Conservation (phyloP, 2,113 vertebrate species). For the Limanda limanda region DNA sequence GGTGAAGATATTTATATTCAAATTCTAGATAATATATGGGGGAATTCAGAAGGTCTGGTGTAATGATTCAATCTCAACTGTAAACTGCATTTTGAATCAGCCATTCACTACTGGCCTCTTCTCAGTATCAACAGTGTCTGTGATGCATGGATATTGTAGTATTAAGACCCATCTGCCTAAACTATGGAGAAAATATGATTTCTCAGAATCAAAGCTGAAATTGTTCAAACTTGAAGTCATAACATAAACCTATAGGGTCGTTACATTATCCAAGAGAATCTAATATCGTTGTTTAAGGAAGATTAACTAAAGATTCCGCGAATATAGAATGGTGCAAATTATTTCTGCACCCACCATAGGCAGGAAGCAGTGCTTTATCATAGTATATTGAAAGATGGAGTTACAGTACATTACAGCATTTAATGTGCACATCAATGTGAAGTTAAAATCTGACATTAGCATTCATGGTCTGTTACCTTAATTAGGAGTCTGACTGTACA, state of each 20-base stretch:
- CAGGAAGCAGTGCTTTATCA: neutral
- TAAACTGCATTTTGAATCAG: neutral
- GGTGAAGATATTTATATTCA: neutral
- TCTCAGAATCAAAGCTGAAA: neutral
- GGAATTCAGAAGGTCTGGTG: neutral
- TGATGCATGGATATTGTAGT: neutral
- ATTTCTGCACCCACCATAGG: neutral
- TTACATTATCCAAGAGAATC: too few species aligned
- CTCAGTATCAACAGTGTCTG: neutral
- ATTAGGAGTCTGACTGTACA: slow-evolving; percentile 23
- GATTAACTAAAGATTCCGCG: neutral
- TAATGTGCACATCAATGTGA: neutral
- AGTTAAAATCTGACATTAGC: slow-evolving; percentile 16
- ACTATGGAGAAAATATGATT: too few species aligned
- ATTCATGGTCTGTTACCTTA: slow-evolving; percentile 28
- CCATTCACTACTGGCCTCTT: neutral
- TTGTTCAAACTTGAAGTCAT: neutral
- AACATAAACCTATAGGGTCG: neutral
- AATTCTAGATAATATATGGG: neutral
- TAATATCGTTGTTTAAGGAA: too few species aligned
- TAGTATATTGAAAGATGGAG: neutral
- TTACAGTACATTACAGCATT: neutral
- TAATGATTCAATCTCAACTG: neutral
- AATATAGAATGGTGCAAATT: neutral
- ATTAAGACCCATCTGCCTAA: neutral